A percentile compares a stretch with the other conserved stretches of the same genome.
Conservation (phyloP, 2,113 vertebrate species). For the Hippocampus mohnikei region DNA sequence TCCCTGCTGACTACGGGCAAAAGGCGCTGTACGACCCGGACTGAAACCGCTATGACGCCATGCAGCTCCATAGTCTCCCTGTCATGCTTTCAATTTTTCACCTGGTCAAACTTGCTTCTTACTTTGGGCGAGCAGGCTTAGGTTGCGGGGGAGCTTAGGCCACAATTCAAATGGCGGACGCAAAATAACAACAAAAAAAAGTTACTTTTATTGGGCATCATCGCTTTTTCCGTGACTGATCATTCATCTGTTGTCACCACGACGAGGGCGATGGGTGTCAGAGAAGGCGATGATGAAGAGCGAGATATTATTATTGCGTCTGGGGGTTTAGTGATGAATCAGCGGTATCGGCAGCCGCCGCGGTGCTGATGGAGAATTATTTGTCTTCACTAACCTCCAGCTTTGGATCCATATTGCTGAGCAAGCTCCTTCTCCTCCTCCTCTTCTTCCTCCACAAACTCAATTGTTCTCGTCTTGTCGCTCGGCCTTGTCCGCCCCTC, state of each 20-base stretch:
- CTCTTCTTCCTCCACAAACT: constrained; percentile 46
- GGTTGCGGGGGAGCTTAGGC: no score
- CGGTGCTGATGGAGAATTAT: constrained; percentile 69
- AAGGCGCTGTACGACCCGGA: no score
- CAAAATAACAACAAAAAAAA: not conserved
- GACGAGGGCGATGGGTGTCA: constrained; percentile 30
- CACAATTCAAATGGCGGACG: not conserved
- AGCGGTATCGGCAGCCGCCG: constrained; percentile 57
- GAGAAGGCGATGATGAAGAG: constrained; percentile 22
- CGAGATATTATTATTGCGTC: constrained; percentile 30
- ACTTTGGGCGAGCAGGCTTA: no score
- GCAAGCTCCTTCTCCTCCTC: constrained; percentile 34
- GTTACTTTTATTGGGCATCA: not conserved
- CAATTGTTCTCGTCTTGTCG: constrained; percentile 46
- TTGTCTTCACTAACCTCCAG: constrained; percentile 61
- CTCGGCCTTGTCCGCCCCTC: not conserved
- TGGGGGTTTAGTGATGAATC: constrained; percentile 56
- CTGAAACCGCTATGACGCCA: no score
- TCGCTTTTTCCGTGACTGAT: not conserved
- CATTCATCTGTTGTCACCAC: constrained; percentile 7
- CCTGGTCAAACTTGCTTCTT: no score
- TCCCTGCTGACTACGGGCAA: no score
- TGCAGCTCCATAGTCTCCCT: no score
- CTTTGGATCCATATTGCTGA: constrained; percentile 72
- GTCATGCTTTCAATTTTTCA: no score